Percentiles rank a stretch among this genome's conserved stretches.
These are phyloP conservation scores for Dicranocentrus wangi DNA, from an alignment of 2,888 invertebrate genomes.

Conservation along the genomic window DNA sequence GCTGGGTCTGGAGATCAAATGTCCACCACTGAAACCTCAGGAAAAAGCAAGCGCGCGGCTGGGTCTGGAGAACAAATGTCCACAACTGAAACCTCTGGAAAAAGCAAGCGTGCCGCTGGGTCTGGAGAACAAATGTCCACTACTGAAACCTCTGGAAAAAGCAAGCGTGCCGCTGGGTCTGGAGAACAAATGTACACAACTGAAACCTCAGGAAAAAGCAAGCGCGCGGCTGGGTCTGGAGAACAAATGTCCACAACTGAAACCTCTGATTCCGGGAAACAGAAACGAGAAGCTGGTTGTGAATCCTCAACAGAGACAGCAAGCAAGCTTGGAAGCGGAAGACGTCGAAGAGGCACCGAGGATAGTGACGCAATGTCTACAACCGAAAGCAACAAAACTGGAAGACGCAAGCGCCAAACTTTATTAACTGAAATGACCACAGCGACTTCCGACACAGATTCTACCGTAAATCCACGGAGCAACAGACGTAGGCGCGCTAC, in stretches of 20 bases:
- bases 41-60: neutral
- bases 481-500: constrained; percentile 13
- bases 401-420: neutral
- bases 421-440: neutral
- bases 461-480: neutral
- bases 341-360: neutral
- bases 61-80: neutral
- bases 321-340: neutral
- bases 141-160: neutral
- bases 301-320: neutral
- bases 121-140: too few relatives aligned
- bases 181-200: too few relatives aligned
- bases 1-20: neutral
- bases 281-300: neutral
- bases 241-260: too few relatives aligned
- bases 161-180: neutral
- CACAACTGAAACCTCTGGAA: neutral
- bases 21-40: neutral
- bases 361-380: neutral
- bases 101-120: neutral
- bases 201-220: neutral
- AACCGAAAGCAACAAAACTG: neutral
- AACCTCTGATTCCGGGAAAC: neutral
- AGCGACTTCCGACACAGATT: neutral
- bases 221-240: neutral